These are phyloP conservation scores for Cricetomys ansorgei DNA, from an alignment of 2,113 vertebrate genomes.

Conservation along the genomic window DNA sequence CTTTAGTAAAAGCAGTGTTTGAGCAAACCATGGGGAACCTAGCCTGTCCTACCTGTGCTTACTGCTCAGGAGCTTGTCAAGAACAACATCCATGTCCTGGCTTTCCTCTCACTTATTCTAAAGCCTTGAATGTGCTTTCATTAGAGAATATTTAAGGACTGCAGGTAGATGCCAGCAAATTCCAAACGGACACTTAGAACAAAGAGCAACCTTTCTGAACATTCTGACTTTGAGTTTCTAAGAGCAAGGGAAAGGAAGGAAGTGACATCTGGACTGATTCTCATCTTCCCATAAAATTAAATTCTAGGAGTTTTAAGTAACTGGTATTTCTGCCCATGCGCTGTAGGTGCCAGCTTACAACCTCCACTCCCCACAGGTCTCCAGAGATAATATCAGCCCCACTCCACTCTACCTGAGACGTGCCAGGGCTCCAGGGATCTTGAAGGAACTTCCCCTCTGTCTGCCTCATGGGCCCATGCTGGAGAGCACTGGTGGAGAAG, in stretches of 20 bases:
- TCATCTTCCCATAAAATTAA: neutral
- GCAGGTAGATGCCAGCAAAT: neutral
- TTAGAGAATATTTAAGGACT: neutral
- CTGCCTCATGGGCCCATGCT: constrained; percentile 71
- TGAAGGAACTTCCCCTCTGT: constrained; percentile 52
- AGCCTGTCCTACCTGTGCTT: neutral
- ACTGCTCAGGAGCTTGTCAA: neutral
- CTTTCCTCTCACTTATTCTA: neutral
- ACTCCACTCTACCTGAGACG: constrained; percentile 75
- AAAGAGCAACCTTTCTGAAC: neutral
- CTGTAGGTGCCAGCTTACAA: constrained; percentile 69
- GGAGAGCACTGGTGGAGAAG: neutral
- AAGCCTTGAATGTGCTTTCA: neutral
- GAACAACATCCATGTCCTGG: no score
- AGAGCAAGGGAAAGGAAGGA: neutral
- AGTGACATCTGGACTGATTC: accelerated
- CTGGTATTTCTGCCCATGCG: neutral
- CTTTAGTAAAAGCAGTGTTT: neutral
- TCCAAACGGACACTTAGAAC: neutral
- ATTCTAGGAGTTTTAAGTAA: neutral
- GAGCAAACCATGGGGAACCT: neutral
- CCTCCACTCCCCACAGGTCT: constrained; percentile 49
- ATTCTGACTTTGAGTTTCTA: neutral
- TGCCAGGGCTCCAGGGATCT: constrained; percentile 53
- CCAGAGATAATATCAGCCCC: constrained; percentile 66